Percentiles rank a stretch among this genome's conserved stretches.
These are phyloP conservation scores for Agelaius phoeniceus DNA, from an alignment of 2,113 vertebrate species.

Conservation along the genomic window DNA sequence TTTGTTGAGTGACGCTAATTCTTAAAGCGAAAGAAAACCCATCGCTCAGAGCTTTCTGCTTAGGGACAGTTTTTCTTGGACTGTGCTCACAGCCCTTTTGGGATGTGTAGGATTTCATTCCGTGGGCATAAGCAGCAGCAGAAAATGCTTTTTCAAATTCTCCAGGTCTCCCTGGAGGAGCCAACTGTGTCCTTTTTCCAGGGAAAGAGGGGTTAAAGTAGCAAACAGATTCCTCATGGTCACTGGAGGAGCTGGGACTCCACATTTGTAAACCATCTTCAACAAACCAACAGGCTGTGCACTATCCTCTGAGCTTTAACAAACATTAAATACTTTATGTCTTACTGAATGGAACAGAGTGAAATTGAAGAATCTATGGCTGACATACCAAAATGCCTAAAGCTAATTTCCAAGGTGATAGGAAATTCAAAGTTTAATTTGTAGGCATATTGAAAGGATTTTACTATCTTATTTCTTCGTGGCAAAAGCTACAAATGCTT, in stretches of 20 bases:
- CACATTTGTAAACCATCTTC: background rate
- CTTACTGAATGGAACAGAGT: background rate
- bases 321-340: background rate
- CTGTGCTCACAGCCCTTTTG: background rate
- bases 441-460: background rate
- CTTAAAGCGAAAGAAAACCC: background rate
- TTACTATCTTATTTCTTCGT: background rate
- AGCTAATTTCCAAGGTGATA: background rate
- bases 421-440: background rate
- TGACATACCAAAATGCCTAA: background rate
- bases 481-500: background rate
- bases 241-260: background rate
- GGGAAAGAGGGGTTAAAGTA: background rate
- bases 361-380: background rate
- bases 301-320: background rate
- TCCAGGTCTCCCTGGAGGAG: background rate
- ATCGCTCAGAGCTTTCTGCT: background rate
- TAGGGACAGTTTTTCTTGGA: background rate
- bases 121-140: background rate
- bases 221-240: background rate
- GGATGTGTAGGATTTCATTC: background rate
- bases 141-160: background rate
- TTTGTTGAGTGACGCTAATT: background rate
- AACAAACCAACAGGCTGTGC: background rate
- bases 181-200: background rate